Evolutionary conservation across 2,888 invertebrate genomes (phyloP).

Genomic region (Serrognathus titanus): DNA sequence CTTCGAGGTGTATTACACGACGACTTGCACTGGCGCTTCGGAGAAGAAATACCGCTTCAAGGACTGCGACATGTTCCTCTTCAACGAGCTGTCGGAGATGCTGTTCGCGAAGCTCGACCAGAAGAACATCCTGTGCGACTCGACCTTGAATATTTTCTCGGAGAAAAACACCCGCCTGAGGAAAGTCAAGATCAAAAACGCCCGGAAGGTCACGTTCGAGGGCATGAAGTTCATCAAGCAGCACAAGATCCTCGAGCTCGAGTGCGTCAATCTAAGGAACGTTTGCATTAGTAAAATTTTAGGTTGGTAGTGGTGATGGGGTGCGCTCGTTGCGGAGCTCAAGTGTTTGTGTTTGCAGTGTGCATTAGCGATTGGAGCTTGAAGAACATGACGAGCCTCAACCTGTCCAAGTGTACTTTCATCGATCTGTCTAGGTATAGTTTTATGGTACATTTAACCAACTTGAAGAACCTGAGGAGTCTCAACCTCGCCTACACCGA

Average conservation of each 20-base stretch:
- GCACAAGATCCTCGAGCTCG: conserved; percentile 62
- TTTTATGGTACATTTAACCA: conserved; percentile 55
- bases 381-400: conserved; percentile 58
- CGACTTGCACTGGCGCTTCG: conserved; percentile 19
- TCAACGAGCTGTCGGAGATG: conserved; percentile 57
- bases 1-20: conserved; percentile 47
- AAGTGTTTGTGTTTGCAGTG: conserved; percentile 39
- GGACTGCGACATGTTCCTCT: conserved; percentile 57
- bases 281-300: conserved; percentile 25
- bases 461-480: conserved; percentile 56
- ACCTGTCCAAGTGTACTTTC: conserved; percentile 62
- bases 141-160: conserved; percentile 59
- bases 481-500: conserved; percentile 68
- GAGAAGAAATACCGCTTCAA: conserved; percentile 45
- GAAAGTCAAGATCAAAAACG: conserved; percentile 58
- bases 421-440: conserved; percentile 55
- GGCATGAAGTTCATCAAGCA: conserved; percentile 59
- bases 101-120: conserved; percentile 54
- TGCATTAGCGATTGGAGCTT: conserved; percentile 65
- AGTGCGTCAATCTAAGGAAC: conserved; percentile 55
- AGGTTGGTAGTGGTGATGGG: conserved; percentile 17
- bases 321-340: not conserved
- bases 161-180: conserved; percentile 58
- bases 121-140: conserved; percentile 58
- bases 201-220: conserved; percentile 54